Conservation (phyloP, 2,888 invertebrate species). For the Rutpela maculata region DNA sequence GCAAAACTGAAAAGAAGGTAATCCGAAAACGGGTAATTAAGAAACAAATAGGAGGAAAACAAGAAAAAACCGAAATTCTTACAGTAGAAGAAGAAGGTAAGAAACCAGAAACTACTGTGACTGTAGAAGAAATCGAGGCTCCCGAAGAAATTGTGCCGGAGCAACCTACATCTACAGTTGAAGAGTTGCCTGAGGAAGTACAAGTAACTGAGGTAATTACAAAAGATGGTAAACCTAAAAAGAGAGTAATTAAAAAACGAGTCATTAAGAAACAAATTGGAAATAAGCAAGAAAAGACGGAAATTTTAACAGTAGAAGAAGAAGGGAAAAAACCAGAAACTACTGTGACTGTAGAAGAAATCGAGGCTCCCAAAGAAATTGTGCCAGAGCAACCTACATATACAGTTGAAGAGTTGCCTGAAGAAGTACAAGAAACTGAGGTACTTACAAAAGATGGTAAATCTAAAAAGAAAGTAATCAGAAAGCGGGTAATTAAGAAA, state of each 20-base stretch:
- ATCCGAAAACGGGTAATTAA: constrained; percentile 63
- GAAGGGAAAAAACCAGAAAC: too few relatives aligned
- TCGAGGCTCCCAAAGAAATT: too few relatives aligned
- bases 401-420: constrained; percentile 64
- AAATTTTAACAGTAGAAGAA: too few relatives aligned
- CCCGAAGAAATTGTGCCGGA: constrained; percentile 51
- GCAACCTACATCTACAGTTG: too few relatives aligned
- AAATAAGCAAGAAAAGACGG: too few relatives aligned
- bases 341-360: too few relatives aligned
- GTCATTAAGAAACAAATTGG: too few relatives aligned
- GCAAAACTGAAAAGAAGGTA: constrained; percentile 60
- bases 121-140: constrained; percentile 65
- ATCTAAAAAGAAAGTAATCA: constrained; percentile 64
- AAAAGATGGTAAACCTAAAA: too few relatives aligned
- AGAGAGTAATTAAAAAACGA: too few relatives aligned
- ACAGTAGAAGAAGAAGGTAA: constrained; percentile 73
- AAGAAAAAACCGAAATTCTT: constrained; percentile 70
- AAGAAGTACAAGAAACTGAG: constrained; percentile 65
- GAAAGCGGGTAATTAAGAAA: constrained; percentile 68
- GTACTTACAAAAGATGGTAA: constrained; percentile 59
- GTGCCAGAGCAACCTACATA: too few relatives aligned
- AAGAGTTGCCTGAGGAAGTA: too few relatives aligned
- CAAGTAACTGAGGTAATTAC: too few relatives aligned
- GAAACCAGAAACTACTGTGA: constrained; percentile 71
- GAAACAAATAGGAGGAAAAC: constrained; percentile 71